Evolutionary conservation across 2,113 vertebrate species (phyloP).

Genomic region (Arizona elegans): DNA sequence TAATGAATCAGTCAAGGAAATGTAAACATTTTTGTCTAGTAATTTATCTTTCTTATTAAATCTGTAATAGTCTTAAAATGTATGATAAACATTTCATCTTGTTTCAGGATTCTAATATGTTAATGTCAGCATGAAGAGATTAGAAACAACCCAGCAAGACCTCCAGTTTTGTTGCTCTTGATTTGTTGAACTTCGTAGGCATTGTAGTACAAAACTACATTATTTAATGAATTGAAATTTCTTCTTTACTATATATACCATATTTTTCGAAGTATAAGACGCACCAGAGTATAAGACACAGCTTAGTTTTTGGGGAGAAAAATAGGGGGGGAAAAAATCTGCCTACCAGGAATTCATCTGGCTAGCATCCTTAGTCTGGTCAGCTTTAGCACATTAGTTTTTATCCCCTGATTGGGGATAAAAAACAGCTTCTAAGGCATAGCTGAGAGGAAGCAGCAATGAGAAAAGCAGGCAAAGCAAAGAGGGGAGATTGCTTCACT

Average conservation of each 20-base stretch:
- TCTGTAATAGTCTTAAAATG: constrained; percentile 12
- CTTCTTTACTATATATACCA: background rate
- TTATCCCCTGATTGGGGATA: no score
- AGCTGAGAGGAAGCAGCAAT: no score
- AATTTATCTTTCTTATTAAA: constrained; percentile 5
- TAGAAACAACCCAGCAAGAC: background rate
- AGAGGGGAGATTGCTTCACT: no score
- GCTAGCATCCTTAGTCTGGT: no score
- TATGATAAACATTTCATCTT: constrained; percentile 28
- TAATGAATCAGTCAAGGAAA: background rate
- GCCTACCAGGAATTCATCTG: no score
- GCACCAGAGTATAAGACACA: no score
- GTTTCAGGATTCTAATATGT: background rate
- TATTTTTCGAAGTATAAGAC: no score
- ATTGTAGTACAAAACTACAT: background rate
- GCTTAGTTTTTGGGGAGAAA: no score
- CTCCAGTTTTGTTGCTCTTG: background rate
- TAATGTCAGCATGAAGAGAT: constrained; percentile 12
- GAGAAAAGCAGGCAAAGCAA: no score
- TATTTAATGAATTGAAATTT: background rate
- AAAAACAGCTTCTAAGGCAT: no score
- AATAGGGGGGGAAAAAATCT: no score
- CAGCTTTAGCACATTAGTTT: no score
- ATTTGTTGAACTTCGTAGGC: background rate
- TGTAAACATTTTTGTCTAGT: background rate